Conservation (phyloP, 1,140 invertebrate genomes). For the Drosophila varians region DNA sequence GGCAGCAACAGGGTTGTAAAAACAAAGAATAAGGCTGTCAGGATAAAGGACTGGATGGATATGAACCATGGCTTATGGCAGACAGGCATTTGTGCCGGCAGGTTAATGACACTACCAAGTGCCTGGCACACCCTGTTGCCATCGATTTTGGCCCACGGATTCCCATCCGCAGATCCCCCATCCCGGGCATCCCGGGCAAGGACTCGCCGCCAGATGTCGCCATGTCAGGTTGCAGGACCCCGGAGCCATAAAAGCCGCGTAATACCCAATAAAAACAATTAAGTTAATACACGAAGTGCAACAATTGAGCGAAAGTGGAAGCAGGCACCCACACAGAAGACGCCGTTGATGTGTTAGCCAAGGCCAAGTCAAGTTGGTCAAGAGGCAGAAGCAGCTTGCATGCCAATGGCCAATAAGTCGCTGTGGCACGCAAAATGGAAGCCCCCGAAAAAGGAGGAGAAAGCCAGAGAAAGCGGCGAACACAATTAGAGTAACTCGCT, state of each 20-base stretch:
- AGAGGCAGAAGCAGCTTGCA: conserved; percentile 62
- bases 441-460: conserved; percentile 29
- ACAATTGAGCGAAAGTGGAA: conserved; percentile 53
- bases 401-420: conserved; percentile 77
- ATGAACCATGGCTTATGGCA: conserved; percentile 10
- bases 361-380: conserved; percentile 67
- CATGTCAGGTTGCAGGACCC: conserved; percentile 29
- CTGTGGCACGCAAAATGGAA: conserved; percentile 56
- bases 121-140: conserved; percentile 10
- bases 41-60: conserved; percentile 15
- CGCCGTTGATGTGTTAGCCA: conserved; percentile 4
- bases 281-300: conserved; percentile 61
- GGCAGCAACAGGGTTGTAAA: conserved; percentile 11
- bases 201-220: conserved; percentile 8
- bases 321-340: conserved; percentile 4
- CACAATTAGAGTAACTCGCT: conserved; percentile 56
- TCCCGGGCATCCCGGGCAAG: not conserved
- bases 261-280: conserved; percentile 48
- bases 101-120: conserved; percentile 39
- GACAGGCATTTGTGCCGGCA: conserved; percentile 16
- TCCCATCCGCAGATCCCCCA: too few relatives aligned
- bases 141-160: conserved; percentile 32
- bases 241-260: conserved; percentile 25
- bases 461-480: conserved; percentile 28
- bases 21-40: conserved; percentile 4